phyloP scores from a whole-genome alignment of 2,888 invertebrate species.

The Amphipyra berbera region DNA sequence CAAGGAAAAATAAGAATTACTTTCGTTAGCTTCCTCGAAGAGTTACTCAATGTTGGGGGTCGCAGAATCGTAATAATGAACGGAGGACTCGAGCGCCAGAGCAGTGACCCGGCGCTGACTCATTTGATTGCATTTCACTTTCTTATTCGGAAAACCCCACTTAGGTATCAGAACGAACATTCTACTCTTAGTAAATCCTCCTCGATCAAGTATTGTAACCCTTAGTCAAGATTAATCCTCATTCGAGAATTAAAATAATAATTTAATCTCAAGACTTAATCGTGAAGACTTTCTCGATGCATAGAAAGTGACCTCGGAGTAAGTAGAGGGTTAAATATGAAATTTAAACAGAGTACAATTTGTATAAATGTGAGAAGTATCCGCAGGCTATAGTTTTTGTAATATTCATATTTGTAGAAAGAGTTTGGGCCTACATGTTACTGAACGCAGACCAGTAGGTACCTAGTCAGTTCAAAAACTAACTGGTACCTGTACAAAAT shows the following conservation, averaged over 20 bases:
- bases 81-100: slow-evolving; percentile 57
- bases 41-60: slow-evolving; percentile 51
- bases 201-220: slow-evolving; percentile 2
- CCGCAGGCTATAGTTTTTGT: not conserved
- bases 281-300: slow-evolving; percentile 58
- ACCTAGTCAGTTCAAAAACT: no score
- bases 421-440: no score
- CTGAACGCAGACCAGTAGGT: no score
- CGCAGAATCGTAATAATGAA: slow-evolving; percentile 49
- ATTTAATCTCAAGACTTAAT: slow-evolving; percentile 51
- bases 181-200: slow-evolving; percentile 36
- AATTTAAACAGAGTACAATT: slow-evolving; percentile 52
- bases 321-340: slow-evolving; percentile 63
- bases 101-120: slow-evolving; percentile 67
- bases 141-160: slow-evolving; percentile 71
- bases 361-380: slow-evolving; percentile 42
- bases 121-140: slow-evolving; percentile 77
- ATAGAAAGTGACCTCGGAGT: slow-evolving; percentile 62
- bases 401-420: no score
- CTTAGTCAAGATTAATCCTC: slow-evolving; percentile 26
- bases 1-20: slow-evolving; percentile 58
- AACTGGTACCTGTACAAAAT: no score
- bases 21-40: slow-evolving; percentile 70
- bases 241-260: slow-evolving; percentile 46
- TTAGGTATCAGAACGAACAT: slow-evolving; percentile 45